A percentile compares a stretch with the other conserved stretches of the same genome.
phyloP scores from a whole-genome alignment of 2,113 vertebrate species.

The Lonchura striata region DNA sequence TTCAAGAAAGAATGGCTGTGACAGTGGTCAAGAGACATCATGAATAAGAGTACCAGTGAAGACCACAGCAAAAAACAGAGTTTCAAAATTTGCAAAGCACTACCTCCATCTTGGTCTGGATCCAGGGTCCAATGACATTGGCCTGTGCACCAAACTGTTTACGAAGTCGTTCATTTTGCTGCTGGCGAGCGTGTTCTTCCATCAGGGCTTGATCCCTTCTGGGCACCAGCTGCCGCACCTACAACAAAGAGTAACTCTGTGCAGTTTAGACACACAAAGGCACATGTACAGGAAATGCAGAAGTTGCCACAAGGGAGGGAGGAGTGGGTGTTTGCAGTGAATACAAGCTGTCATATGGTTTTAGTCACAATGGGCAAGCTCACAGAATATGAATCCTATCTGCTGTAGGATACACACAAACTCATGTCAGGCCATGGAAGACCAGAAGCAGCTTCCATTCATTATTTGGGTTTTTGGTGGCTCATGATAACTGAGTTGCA shows the following conservation, averaged over 20 bases:
- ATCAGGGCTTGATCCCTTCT: constrained; percentile 93
- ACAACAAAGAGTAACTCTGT: neutral
- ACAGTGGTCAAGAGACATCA: neutral
- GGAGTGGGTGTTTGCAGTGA: neutral
- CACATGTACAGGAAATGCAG: neutral
- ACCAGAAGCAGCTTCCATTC: neutral
- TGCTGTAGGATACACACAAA: neutral
- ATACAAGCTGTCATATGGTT: neutral
- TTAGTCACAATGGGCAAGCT: neutral
- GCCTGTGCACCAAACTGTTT: constrained; percentile 96
- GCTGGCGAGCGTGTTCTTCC: constrained; percentile 93
- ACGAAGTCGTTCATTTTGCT: constrained; percentile 94
- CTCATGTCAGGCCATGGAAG: neutral
- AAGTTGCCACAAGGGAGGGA: neutral
- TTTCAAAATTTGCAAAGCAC: neutral
- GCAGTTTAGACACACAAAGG: neutral
- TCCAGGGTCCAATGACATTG: constrained; percentile 97
- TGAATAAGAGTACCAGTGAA: neutral
- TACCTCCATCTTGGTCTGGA: constrained; percentile 99
- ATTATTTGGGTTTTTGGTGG: neutral
- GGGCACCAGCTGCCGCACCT: constrained; percentile 95
- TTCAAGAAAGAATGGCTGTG: neutral
- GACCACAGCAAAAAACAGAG: neutral
- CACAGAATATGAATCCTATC: neutral
- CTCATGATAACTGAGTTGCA: neutral